Evolutionary conservation across 2,797 vertebrate genomes (phyloP).

Genomic region (Sebastes iracundus): DNA sequence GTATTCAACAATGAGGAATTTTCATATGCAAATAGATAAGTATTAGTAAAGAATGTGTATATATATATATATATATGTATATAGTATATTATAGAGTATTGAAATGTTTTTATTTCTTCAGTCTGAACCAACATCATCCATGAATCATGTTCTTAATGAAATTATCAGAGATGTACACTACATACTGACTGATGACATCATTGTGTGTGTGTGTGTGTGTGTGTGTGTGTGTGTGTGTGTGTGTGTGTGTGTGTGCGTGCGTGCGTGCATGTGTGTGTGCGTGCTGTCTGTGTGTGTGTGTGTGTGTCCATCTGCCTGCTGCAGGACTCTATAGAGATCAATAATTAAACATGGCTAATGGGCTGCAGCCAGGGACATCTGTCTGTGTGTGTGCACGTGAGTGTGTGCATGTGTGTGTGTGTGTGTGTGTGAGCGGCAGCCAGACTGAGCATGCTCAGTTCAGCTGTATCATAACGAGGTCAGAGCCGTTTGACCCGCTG

Average conservation of each 20-base stretch:
- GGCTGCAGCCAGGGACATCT: slow-evolving; percentile 35
- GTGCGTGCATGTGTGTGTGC: not conserved
- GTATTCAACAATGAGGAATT: no score
- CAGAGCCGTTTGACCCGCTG: slow-evolving; percentile 39
- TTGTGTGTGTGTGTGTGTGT: slow-evolving; percentile 6
- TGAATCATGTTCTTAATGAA: slow-evolving; percentile 10
- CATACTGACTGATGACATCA: slow-evolving; percentile 23
- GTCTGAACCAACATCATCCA: not conserved
- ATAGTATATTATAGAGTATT: no score
- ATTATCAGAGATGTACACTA: not conserved
- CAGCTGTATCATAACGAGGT: slow-evolving; percentile 24
- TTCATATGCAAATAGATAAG: no score
- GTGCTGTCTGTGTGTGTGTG: slow-evolving; percentile 18
- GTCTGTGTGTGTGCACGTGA: slow-evolving; percentile 1
- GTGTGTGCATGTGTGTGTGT: not conserved
- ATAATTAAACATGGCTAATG: slow-evolving; percentile 67
- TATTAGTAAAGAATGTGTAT: no score
- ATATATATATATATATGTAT: no score
- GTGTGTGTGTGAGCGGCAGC: not conserved
- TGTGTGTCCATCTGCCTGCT: slow-evolving; percentile 40
- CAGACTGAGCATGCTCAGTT: slow-evolving; percentile 20
- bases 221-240: slow-evolving; percentile 8
- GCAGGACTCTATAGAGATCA: slow-evolving; percentile 47
- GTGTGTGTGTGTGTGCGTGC: slow-evolving; percentile 1
- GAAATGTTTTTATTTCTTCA: not conserved